Evolutionary conservation across 2,797 vertebrate species (phyloP).

Genomic region (Distichodus sexfasciatus): DNA sequence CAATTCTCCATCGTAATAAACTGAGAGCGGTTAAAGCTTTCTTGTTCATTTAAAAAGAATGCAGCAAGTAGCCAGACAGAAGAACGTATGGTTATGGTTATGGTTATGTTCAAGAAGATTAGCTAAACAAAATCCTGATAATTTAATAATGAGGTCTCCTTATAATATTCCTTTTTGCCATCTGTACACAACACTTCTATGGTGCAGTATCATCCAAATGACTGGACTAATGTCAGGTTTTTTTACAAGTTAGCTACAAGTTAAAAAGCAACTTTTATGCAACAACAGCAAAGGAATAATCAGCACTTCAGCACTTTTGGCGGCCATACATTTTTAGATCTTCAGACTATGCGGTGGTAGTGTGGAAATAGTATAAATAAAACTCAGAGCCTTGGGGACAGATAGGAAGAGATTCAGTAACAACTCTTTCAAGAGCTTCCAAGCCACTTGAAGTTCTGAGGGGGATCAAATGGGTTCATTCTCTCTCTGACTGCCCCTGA

Average conservation of each 20-base stretch:
- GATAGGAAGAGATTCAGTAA: not conserved
- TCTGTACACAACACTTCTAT: too few relatives aligned
- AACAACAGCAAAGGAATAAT: too few relatives aligned
- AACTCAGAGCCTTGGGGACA: slow-evolving; percentile 14
- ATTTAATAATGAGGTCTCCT: too few relatives aligned
- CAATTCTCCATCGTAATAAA: slow-evolving; percentile 15
- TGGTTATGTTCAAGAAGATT: too few relatives aligned
- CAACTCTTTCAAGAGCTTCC: slow-evolving; percentile 18
- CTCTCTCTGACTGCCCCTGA: slow-evolving; percentile 9
- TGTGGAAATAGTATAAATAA: slow-evolving; percentile 22
- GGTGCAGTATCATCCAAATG: too few relatives aligned
- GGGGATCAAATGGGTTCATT: slow-evolving; percentile 9
- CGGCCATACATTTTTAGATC: not conserved
- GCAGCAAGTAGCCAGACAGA: not conserved
- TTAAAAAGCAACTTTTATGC: too few relatives aligned
- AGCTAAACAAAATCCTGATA: too few relatives aligned
- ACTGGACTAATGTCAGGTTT: too few relatives aligned
- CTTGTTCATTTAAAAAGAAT: not conserved
- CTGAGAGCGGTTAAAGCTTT: slow-evolving; percentile 2
- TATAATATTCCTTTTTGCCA: too few relatives aligned
- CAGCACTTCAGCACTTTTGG: too few relatives aligned
- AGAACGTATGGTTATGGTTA: not conserved
- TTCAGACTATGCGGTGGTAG: not conserved
- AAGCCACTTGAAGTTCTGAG: slow-evolving; percentile 22
- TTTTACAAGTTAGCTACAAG: too few relatives aligned